Base-by-base conservation (phyloP, 2,888 invertebrate genomes). In the Galerucella calmariensis region DNA sequence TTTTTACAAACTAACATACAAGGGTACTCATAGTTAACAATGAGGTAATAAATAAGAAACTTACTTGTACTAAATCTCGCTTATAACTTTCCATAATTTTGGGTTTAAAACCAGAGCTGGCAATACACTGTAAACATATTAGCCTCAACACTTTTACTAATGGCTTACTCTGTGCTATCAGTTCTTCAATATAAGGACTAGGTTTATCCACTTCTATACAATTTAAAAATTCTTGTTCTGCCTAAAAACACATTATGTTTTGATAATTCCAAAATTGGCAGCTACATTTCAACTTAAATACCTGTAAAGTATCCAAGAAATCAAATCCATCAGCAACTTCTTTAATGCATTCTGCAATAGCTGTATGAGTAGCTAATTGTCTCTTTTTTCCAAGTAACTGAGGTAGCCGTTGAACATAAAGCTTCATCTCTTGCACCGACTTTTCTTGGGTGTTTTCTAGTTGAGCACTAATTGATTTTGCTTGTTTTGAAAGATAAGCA, bases 371-470 rank as follows among this genome's bases (percentile, higher is more conserved):
- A 48, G 94, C 93, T n/a, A 97, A 89, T 1, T 96, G 95, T 84
- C 94, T 93, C 84, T 97, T 97, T 79, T 94, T 93, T 24, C 93
- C 94, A 83, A 97, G 89, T 89, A 98, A 92, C 81, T 94, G 94
- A 0, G 97, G 97, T 78, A 98, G 89, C 69, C 94, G 92, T 51
- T 95, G 93, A 2, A 98, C 98, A 87, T 97, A 97, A 83, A 95
- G 92, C 85, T 97, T 97, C 88, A 98, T 96, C 88, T 98, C 97
- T 82, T 95, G 95, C n/a, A 99, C 94, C 0, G 97, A 94, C 86
- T 95, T 96, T 72, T 96, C 94, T 84, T 95, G 94, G 44, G 94
- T 91, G 84, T 97, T 95, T 86, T 96, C 93, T 84, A 96, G 90
- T 84, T 97, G 95, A 0, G 92, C 92, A 77, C 95, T 94, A 69